A percentile compares a stretch with the other conserved stretches of the same genome.
phyloP scores from a whole-genome alignment of 2,113 vertebrate species.

The Corythoichthys intestinalis region DNA sequence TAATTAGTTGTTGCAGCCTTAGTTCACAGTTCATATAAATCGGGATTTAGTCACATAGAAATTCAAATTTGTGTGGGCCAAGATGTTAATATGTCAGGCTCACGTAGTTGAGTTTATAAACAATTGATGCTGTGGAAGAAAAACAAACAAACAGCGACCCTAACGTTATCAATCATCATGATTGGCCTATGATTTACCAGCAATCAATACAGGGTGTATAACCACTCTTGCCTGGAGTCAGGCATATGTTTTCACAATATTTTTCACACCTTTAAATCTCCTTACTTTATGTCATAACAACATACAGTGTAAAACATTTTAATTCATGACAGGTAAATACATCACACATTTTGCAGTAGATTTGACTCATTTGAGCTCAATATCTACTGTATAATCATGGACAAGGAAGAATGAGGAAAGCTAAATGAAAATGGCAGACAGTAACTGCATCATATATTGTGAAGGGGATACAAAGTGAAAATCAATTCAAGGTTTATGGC shows the following conservation, averaged over 20 bases:
- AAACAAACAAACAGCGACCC: neutral
- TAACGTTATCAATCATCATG: neutral
- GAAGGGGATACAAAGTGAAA: constrained; percentile 49
- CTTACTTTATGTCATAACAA: too few species aligned
- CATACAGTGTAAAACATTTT: neutral
- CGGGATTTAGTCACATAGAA: neutral
- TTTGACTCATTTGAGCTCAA: neutral
- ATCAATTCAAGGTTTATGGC: constrained; percentile 49
- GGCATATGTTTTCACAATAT: too few species aligned
- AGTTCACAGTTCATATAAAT: too few species aligned
- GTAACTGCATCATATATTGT: constrained; percentile 34
- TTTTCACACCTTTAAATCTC: too few species aligned
- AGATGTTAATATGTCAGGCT: neutral
- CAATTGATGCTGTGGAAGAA: neutral
- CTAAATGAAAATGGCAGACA: constrained; percentile 30
- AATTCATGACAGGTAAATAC: neutral
- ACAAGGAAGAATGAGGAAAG: constrained; percentile 29
- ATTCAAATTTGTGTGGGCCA: neutral
- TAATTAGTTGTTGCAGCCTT: too few species aligned
- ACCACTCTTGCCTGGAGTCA: neutral
- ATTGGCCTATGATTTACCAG: neutral
- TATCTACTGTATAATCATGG: neutral
- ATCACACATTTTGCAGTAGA: too few species aligned
- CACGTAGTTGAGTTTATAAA: neutral
- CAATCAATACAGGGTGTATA: neutral